phyloP scores from a whole-genome alignment of 2,113 vertebrate genomes.

The Phrynosoma blainvillii region DNA sequence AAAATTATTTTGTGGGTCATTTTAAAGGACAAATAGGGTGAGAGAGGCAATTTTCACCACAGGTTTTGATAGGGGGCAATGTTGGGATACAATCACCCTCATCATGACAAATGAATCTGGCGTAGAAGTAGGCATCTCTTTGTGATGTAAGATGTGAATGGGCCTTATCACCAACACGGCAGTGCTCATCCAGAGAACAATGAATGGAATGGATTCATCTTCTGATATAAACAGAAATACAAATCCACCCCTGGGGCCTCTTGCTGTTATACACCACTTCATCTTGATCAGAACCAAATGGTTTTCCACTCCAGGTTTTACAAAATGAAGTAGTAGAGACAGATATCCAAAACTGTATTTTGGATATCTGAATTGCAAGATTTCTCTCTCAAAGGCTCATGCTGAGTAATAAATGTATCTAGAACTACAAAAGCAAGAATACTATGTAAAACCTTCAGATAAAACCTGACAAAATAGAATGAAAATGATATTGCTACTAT shows the following conservation, averaged over 20 bases:
- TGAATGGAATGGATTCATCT: background rate
- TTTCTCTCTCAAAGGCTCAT: background rate
- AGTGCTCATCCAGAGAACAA: background rate
- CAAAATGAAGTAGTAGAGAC: background rate
- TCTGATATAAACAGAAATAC: background rate
- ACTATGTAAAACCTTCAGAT: background rate
- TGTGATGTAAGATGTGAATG: background rate
- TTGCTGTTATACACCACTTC: background rate
- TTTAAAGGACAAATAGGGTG: background rate
- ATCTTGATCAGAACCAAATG: too few species aligned
- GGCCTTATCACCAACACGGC: background rate
- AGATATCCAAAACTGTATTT: background rate
- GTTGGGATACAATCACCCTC: background rate
- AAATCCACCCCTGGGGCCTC: background rate
- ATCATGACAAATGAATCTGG: background rate
- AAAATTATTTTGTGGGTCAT: background rate
- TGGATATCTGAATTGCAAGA: background rate
- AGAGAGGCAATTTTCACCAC: background rate
- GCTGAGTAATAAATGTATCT: background rate
- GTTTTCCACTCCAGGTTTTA: background rate
- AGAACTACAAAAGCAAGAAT: background rate
- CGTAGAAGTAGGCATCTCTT: background rate
- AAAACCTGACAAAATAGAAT: background rate
- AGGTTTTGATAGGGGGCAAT: background rate
- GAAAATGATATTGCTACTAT: background rate